Evolutionary conservation across 2,888 invertebrate species (phyloP).

Genomic region (Cosmia trapezina): DNA sequence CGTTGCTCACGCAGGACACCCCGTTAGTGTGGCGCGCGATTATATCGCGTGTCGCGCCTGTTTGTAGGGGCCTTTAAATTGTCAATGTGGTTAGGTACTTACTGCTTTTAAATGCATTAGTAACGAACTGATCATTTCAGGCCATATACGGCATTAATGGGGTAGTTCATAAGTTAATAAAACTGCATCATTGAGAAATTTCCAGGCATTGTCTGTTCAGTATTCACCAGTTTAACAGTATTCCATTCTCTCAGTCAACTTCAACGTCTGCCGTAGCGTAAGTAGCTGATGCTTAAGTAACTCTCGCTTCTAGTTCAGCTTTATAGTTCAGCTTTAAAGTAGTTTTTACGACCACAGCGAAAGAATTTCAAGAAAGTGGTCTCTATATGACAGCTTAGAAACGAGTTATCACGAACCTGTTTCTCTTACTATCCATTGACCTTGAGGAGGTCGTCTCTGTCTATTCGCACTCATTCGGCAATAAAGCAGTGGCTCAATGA

Average conservation of each 20-base stretch:
- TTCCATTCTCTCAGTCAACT: not conserved
- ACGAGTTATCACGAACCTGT: conserved; percentile 66
- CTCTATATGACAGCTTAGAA: conserved; percentile 60
- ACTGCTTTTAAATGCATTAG: not conserved
- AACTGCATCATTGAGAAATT: conserved; percentile 8
- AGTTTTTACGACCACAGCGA: conserved; percentile 25
- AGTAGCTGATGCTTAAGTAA: conserved; percentile 13
- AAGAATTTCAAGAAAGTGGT: conserved; percentile 67
- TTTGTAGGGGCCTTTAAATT: too few relatives aligned
- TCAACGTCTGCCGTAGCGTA: not conserved
- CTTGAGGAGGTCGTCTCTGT: conserved; percentile 85
- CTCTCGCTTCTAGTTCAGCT: conserved; percentile 12
- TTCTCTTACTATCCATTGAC: conserved; percentile 77
- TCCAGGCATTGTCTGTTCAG: not conserved
- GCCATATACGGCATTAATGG: not conserved
- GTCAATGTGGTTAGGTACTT: too few relatives aligned
- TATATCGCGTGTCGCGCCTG: too few relatives aligned
- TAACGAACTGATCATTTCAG: not conserved
- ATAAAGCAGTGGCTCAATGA: conserved; percentile 88
- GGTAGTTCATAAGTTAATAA: conserved; percentile 1
- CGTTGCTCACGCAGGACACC: too few relatives aligned
- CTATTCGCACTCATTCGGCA: conserved; percentile 82
- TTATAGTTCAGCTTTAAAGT: conserved; percentile 10
- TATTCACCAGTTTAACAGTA: not conserved
- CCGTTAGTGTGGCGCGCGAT: too few relatives aligned